A percentile compares a stretch with the other conserved stretches of the same genome.
These are phyloP conservation scores for Agrotis puta DNA, from an alignment of 2,888 invertebrate species.

Conservation along the genomic window DNA sequence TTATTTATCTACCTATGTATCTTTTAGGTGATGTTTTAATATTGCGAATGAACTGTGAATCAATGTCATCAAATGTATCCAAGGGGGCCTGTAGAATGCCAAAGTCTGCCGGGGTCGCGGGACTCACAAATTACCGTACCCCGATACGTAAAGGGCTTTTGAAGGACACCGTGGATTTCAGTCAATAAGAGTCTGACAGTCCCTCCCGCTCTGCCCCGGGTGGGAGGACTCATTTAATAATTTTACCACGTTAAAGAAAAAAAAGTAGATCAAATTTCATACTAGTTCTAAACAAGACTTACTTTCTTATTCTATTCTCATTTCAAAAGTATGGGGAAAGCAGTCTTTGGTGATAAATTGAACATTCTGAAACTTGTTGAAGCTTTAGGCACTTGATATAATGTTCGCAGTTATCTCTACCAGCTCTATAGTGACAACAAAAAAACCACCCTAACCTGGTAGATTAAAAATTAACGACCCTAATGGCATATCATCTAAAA, in stretches of 20 bases:
- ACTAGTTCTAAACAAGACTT: too few relatives aligned
- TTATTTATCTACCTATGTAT: slow-evolving; percentile 40
- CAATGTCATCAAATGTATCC: slow-evolving; percentile 15
- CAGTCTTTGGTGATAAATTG: not conserved
- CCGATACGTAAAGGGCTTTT: too few relatives aligned
- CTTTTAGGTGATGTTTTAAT: slow-evolving; percentile 48
- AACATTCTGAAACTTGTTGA: not conserved
- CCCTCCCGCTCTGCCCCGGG: too few relatives aligned
- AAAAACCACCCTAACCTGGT: not conserved
- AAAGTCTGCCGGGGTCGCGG: too few relatives aligned
- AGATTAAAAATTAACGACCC: slow-evolving; percentile 10
- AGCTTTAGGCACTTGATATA: not conserved
- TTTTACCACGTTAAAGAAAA: too few relatives aligned
- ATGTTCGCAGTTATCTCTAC: not conserved
- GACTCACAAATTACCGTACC: too few relatives aligned
- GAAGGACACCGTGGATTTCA: too few relatives aligned
- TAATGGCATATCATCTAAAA: slow-evolving; percentile 17
- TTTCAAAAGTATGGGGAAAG: not conserved
- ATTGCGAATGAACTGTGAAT: slow-evolving; percentile 42
- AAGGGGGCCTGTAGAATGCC: too few relatives aligned
- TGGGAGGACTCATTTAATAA: too few relatives aligned
- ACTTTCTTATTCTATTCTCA: too few relatives aligned
- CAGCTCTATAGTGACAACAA: not conserved
- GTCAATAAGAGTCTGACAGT: too few relatives aligned
- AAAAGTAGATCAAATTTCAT: not conserved